Percentiles rank a stretch among this genome's conserved stretches.
Evolutionary conservation across 1,140 invertebrate genomes (phyloP).

Genomic region (Eulimnadia texana): DNA sequence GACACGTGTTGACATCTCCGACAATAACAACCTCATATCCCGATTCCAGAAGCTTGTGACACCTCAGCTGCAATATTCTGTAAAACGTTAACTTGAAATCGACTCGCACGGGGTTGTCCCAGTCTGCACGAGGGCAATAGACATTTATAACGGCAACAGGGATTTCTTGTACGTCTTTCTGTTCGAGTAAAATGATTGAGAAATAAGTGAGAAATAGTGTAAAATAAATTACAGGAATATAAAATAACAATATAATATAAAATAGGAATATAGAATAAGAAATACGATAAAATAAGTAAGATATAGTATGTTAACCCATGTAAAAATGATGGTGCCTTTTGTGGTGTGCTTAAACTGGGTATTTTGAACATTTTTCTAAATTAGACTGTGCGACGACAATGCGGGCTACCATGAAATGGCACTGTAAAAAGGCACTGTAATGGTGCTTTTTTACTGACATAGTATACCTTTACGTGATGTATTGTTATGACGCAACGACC

Average conservation of each 20-base stretch:
- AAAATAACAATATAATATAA: too few species aligned
- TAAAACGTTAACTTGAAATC: conserved; percentile 38
- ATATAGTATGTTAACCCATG: too few species aligned
- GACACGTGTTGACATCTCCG: conserved; percentile 40
- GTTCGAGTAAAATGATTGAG: not conserved
- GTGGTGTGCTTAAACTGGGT: too few species aligned
- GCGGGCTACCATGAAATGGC: too few species aligned
- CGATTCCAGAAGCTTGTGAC: conserved; percentile 28
- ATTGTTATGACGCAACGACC: conserved; percentile 37
- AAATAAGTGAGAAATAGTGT: not conserved
- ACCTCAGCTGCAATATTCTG: conserved; percentile 31
- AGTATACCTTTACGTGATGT: conserved; percentile 31
- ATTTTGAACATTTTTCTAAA: too few species aligned
- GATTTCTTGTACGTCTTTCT: conserved; percentile 20
- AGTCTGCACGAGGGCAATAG: conserved; percentile 37
- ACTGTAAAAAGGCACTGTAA: too few species aligned
- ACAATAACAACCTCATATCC: conserved; percentile 37
- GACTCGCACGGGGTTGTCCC: conserved; percentile 32
- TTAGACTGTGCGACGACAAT: too few species aligned
- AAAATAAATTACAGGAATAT: not conserved
- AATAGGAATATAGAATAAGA: too few species aligned
- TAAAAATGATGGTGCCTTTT: too few species aligned
- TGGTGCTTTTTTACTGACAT: too few species aligned
- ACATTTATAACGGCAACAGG: conserved; percentile 36
- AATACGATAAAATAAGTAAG: too few species aligned